Evolutionary conservation across 1,140 invertebrate genomes (phyloP).

Genomic region (Cheumatopsyche charites): DNA sequence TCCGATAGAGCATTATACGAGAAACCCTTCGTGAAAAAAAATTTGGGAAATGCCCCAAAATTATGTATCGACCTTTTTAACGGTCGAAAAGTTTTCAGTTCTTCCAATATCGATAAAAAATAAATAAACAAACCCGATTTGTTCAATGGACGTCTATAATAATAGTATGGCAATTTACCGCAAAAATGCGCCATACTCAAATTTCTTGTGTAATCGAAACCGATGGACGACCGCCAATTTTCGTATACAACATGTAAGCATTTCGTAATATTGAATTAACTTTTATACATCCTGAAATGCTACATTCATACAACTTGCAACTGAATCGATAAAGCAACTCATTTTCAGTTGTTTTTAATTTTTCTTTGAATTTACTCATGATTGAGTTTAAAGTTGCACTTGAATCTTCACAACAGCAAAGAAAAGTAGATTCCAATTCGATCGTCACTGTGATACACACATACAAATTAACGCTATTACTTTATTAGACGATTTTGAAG

Average conservation of each 20-base stretch:
- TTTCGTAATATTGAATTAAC: no score
- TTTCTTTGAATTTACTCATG: no score
- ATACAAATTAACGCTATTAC: no score
- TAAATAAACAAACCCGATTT: slow-evolving; percentile 7
- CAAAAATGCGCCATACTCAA: slow-evolving; percentile 23
- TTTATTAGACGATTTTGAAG: no score
- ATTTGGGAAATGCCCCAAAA: slow-evolving; percentile 8
- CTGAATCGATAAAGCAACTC: no score
- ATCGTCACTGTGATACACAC: no score
- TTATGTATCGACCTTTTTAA: neutral
- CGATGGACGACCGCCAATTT: neutral
- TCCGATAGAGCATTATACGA: no score
- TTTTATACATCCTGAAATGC: neutral
- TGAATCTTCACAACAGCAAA: no score
- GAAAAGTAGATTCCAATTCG: no score
- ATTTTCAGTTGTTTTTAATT: no score
- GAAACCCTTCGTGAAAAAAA: neutral
- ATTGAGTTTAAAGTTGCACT: no score
- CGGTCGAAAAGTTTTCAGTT: neutral
- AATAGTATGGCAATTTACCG: slow-evolving; percentile 35
- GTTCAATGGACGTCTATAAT: slow-evolving; percentile 32
- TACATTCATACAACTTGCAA: neutral
- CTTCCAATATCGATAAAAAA: neutral
- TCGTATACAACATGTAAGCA: no score
- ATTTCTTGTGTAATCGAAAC: slow-evolving; percentile 7